Conservation (phyloP, 2,888 invertebrate genomes). For the Rutpela maculata region DNA sequence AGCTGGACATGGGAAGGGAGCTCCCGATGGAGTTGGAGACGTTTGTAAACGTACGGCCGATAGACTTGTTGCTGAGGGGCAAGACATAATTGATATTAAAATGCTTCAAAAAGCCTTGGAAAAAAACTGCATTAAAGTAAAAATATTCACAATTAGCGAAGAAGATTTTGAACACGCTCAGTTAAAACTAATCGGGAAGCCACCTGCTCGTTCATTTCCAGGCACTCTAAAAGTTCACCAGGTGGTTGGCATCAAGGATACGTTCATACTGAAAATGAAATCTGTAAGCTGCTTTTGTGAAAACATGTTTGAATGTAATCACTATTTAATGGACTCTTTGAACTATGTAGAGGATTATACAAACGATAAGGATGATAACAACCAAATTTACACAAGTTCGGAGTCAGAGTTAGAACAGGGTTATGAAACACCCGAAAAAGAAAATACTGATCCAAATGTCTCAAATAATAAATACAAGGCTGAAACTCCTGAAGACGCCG, state of each 20-base stretch:
- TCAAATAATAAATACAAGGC: not conserved
- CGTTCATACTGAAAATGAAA: not conserved
- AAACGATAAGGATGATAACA: not conserved
- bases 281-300: slow-evolving; percentile 7
- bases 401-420: not conserved
- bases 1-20: slow-evolving; percentile 30
- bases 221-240: not conserved
- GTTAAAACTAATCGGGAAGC: not conserved
- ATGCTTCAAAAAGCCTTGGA: not conserved
- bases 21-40: slow-evolving; percentile 29
- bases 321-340: slow-evolving; percentile 7
- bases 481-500: not conserved
- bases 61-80: not conserved
- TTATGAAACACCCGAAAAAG: not conserved
- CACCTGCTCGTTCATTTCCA: not conserved
- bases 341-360: not conserved
- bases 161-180: not conserved
- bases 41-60: slow-evolving; percentile 23
- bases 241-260: not conserved
- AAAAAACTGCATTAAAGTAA: not conserved
- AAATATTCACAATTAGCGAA: not conserved
- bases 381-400: not conserved
- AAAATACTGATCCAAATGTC: slow-evolving; percentile 1
- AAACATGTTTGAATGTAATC: slow-evolving; percentile 7
- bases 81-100: not conserved